A percentile compares a stretch with the other conserved stretches of the same genome.
Evolutionary conservation across 2,797 vertebrate genomes (phyloP).

Genomic region (Brachymystax lenok): DNA sequence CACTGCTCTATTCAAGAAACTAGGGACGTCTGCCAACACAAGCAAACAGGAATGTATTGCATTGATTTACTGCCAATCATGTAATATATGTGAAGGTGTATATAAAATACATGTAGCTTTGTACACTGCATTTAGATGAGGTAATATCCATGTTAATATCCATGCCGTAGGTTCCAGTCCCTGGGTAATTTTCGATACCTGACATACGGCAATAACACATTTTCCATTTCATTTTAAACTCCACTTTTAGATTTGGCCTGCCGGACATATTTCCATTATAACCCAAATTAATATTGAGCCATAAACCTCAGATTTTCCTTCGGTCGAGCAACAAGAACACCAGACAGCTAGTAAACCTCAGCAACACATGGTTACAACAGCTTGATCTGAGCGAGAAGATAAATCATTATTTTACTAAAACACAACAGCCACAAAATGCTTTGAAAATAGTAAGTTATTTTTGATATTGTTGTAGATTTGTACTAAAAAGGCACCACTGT

Average conservation of each 20-base stretch:
- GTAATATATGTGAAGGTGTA: constrained; percentile 74
- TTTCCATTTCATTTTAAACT: constrained; percentile 66
- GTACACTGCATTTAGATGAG: constrained; percentile 64
- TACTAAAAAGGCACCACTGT: not conserved
- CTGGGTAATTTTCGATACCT: constrained; percentile 60
- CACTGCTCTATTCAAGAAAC: constrained; percentile 70
- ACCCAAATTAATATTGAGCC: constrained; percentile 44
- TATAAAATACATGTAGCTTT: constrained; percentile 58
- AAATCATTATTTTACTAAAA: not conserved
- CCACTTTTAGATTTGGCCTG: constrained; percentile 60
- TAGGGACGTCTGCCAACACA: constrained; percentile 69
- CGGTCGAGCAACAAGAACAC: constrained; percentile 37
- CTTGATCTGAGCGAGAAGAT: not conserved
- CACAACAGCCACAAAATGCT: not conserved
- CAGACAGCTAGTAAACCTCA: constrained; percentile 39
- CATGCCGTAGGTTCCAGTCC: constrained; percentile 56
- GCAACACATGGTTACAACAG: constrained; percentile 5
- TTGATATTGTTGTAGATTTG: not conserved
- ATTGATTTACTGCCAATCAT: constrained; percentile 74
- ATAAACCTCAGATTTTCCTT: constrained; percentile 48
- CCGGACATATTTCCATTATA: constrained; percentile 62
- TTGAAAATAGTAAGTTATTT: not conserved
- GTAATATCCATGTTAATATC: constrained; percentile 62
- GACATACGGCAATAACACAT: constrained; percentile 59
- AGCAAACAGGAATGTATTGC: constrained; percentile 74